Evolutionary conservation across 2,797 vertebrate genomes (phyloP).

Genomic region (Mycteria americana): DNA sequence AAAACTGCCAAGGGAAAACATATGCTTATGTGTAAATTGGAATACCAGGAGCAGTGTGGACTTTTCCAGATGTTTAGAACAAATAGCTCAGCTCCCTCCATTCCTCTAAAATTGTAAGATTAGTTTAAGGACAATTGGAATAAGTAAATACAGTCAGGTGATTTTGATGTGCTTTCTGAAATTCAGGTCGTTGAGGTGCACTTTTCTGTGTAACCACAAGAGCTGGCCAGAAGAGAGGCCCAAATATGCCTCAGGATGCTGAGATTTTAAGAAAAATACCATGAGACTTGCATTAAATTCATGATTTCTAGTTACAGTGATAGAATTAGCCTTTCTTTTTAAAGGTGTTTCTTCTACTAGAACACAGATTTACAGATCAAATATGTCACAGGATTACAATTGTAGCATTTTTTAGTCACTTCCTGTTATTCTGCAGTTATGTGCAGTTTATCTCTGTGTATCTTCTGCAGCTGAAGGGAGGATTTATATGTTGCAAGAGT

Average conservation of each 20-base stretch:
- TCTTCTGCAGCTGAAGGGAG: slow-evolving; percentile 8
- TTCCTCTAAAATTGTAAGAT: neutral
- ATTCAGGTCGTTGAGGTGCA: neutral
- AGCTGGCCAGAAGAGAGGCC: neutral
- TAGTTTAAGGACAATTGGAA: neutral
- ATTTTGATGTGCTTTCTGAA: neutral
- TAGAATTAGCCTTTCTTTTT: neutral
- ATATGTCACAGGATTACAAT: neutral
- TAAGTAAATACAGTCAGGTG: neutral
- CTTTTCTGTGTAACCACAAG: neutral
- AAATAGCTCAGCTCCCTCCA: neutral
- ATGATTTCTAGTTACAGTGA: neutral
- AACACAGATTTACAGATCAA: neutral
- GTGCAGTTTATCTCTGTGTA: neutral
- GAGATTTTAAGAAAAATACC: neutral
- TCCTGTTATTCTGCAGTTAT: slow-evolving; percentile 31
- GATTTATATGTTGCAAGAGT: neutral
- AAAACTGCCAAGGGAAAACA: neutral
- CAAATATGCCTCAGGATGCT: neutral
- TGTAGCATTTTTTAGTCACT: neutral
- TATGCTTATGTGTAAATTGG: neutral
- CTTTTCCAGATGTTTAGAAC: neutral
- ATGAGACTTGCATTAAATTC: neutral
- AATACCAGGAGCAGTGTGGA: neutral
- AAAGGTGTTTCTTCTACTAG: neutral